Base-by-base conservation (phyloP, 2,113 vertebrate species). In the Leuciscus idus region DNA sequence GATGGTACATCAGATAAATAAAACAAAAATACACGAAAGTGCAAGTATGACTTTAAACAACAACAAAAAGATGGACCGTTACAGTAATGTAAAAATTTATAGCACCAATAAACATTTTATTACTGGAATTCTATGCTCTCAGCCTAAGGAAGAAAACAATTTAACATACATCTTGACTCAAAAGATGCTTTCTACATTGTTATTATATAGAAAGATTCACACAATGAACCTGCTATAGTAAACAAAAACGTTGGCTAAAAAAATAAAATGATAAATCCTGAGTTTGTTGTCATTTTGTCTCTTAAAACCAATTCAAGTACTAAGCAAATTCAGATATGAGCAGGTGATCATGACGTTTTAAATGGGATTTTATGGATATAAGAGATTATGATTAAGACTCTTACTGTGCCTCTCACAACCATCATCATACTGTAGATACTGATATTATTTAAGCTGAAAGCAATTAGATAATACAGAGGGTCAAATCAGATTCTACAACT, bases 1-100 rank as follows among this genome's bases (percentile, higher is more conserved):
- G 23, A 78, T 33, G 36, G 26, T n/a, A 57, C 39, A 84, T 73
- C 36, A 83, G 33, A 74, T 82, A 85, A 89, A 87, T 77, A 87
- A 72, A 43, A 81, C 12, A 64, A 48, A 57, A 8, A 21, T 81
- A 73, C n/a, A 81, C 23, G 84, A 79, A 48, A 83, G 85, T 87
- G 73, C 89, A 85, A 57, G 48, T 46, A 36, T 46, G 33, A 81
- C 43, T 80, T 79, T 19, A 84, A 30, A 88, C 36, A 84, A 79
- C 12, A 55, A 57, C 6, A 86, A 59, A 46, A 57, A n/a, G 12
- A 52, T 64, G 10, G 28, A 39, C 55, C 28, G 52, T 72, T 83
- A 62, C 68, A 39, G 15, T 33, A 55, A 83, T 43, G 19, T 64
- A 70, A 80, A 57, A 46, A 78, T 33, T 46, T 73, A 86, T 74